Conservation (phyloP, 2,113 vertebrate genomes). For the Natator depressus region DNA sequence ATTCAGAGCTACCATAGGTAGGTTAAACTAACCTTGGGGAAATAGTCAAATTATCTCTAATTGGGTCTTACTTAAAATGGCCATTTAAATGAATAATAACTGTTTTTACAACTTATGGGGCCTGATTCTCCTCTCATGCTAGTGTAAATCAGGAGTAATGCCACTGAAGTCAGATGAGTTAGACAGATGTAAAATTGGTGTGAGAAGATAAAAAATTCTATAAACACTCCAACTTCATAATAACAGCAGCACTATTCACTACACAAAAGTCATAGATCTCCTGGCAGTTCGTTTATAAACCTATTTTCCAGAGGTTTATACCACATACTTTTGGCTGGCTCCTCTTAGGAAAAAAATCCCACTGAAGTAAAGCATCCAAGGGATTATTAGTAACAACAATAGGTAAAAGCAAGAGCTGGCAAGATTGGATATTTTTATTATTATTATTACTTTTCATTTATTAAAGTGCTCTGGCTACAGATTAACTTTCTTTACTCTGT, state of each 20-base stretch:
- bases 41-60: background rate
- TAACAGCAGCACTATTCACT: background rate
- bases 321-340: background rate
- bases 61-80: background rate
- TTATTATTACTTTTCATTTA: background rate
- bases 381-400: background rate
- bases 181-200: background rate
- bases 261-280: background rate
- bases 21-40: background rate
- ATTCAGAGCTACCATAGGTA: background rate
- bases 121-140: background rate
- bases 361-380: background rate
- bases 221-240: fast-evolving
- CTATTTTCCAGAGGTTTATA: background rate
- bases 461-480: background rate
- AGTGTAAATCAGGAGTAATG: background rate
- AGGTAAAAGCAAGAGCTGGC: background rate
- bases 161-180: background rate
- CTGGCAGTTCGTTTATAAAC: background rate
- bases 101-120: background rate
- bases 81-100: background rate
- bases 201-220: background rate
- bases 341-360: background rate
- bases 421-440: background rate
- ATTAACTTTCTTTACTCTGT: background rate